Evolutionary conservation across 2,797 vertebrate genomes (phyloP), one percentile per base, ranked within the genome.

Genomic region (Picus viridis): DNA sequence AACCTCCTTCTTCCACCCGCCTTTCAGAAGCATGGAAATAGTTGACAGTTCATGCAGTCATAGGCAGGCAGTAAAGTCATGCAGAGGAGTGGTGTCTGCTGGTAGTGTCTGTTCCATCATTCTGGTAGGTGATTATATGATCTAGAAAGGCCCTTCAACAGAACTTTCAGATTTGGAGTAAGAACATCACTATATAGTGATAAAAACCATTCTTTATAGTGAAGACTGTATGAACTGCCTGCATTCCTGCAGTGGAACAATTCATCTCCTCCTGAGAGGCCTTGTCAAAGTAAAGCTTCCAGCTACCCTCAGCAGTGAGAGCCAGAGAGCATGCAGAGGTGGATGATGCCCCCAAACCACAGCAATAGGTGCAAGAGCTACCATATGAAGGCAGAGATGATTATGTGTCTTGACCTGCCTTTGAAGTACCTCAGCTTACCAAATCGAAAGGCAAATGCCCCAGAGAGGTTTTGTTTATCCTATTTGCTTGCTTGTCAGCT

Each of bases 31-130:
- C 54, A 49, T 0, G 0, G 57, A 73, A 51, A 14, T 23, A 39
- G 1, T 0, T 3, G 6, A 15, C 12, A 34, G 12, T 7, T 83
- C 51, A 3, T 6, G 17, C 72, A 80, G 47, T 45, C 13, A 6
- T 2, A 16, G 54, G 49, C 47, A 78, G 65, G n/a, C n/a, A 47
- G 4, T 23, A 4, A 8, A 6, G 8, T 53, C 77, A 41, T 2
- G 10, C 58, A 59, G 47, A 53, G 80, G 72, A 59, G 15, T 29
- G 36, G 15, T 49, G n/a, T 36, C 24, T 41, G 34, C 47, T 43
- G 14, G 3, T 51, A 26, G 16, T 10, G 32, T 74, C 45, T 85
- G 59, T 49, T 80, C 49, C 32, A 11, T 67, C 56, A 11, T 65
- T 81, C 63, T 49, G 30, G 20, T 39, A 19, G n/a, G 20, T 61